Evolutionary conservation across 2,888 invertebrate species (phyloP).

Genomic region (Zygaena filipendulae): DNA sequence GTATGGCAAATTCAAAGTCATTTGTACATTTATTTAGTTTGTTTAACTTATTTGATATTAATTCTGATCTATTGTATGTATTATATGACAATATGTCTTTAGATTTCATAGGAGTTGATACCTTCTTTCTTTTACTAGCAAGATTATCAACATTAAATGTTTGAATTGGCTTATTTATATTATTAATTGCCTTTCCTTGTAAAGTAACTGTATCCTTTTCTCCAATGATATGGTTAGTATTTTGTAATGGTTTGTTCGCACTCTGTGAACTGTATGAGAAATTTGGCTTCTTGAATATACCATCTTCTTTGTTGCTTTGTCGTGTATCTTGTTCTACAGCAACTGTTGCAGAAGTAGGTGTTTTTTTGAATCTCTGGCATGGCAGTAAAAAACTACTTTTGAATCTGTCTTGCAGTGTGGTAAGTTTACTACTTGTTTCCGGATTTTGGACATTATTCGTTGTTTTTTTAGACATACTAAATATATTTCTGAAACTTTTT

Average conservation of each 20-base stretch:
- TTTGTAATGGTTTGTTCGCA: too few species aligned
- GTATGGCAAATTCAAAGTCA: conserved; percentile 39
- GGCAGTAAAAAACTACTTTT: conserved; percentile 32
- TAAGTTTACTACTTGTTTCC: too few species aligned
- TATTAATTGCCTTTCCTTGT: too few species aligned
- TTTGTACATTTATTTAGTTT: conserved; percentile 16
- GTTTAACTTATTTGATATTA: conserved; percentile 13
- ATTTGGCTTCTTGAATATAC: too few species aligned
- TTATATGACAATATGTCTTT: too few species aligned
- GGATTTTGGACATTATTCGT: too few species aligned
- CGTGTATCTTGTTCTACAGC: conserved; percentile 2
- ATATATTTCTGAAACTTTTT: conserved; percentile 25
- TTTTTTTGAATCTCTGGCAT: conserved; percentile 39
- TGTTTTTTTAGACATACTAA: conserved; percentile 15
- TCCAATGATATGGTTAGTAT: too few species aligned
- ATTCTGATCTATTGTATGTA: conserved; percentile 7
- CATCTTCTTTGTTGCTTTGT: conserved; percentile 3
- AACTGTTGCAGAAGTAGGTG: too few species aligned
- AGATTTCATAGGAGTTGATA: too few species aligned
- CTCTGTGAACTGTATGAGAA: too few species aligned
- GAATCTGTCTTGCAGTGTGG: conserved; percentile 37
- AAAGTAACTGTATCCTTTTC: too few species aligned
- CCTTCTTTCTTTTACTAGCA: conserved; percentile 21
- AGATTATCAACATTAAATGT: conserved; percentile 4
- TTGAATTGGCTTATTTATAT: too few species aligned